Evolutionary conservation across 2,797 vertebrate species (phyloP).

Genomic region (Coregonus sp.): DNA sequence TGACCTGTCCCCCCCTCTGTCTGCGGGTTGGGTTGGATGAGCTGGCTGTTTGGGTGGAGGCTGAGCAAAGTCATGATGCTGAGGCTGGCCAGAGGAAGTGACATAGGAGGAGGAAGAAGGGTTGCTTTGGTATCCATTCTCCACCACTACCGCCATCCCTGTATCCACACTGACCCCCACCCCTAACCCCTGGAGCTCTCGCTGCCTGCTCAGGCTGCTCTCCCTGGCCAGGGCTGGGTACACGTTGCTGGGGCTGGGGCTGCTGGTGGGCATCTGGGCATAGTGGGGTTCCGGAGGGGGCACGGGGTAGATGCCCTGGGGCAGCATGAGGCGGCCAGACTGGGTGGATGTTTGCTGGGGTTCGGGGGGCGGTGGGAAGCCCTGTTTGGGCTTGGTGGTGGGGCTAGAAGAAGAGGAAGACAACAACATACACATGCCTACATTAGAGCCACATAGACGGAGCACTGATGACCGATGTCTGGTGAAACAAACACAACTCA

Average conservation of each 20-base stretch:
- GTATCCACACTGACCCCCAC: slow-evolving; percentile 28
- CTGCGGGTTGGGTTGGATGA: slow-evolving; percentile 12
- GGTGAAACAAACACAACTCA: not conserved
- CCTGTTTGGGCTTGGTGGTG: slow-evolving; percentile 82
- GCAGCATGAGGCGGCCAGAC: slow-evolving; percentile 78
- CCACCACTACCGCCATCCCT: slow-evolving; percentile 51
- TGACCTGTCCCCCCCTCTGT: slow-evolving; percentile 61
- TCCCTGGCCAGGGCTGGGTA: slow-evolving; percentile 86
- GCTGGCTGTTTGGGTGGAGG: slow-evolving; percentile 51
- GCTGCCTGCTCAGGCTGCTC: slow-evolving; percentile 48
- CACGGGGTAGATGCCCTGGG: slow-evolving; percentile 81
- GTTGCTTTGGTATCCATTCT: slow-evolving; percentile 82
- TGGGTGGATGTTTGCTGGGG: slow-evolving; percentile 30
- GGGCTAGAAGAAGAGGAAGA: slow-evolving; percentile 68
- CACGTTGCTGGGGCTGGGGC: slow-evolving; percentile 63
- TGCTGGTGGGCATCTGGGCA: slow-evolving; percentile 80
- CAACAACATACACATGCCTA: not conserved
- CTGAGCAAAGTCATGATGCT: slow-evolving; percentile 30
- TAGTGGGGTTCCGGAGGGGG: slow-evolving; percentile 88
- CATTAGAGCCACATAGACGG: not conserved
- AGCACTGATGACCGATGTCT: not conserved
- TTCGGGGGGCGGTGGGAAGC: slow-evolving; percentile 35
- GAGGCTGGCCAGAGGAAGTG: slow-evolving; percentile 6
- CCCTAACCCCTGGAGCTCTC: not conserved
- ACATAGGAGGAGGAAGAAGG: slow-evolving; percentile 37